Percentiles rank a stretch among this genome's conserved stretches.
phyloP scores from a whole-genome alignment of 2,888 invertebrate genomes.

The Leptinotarsa peninsularis region DNA sequence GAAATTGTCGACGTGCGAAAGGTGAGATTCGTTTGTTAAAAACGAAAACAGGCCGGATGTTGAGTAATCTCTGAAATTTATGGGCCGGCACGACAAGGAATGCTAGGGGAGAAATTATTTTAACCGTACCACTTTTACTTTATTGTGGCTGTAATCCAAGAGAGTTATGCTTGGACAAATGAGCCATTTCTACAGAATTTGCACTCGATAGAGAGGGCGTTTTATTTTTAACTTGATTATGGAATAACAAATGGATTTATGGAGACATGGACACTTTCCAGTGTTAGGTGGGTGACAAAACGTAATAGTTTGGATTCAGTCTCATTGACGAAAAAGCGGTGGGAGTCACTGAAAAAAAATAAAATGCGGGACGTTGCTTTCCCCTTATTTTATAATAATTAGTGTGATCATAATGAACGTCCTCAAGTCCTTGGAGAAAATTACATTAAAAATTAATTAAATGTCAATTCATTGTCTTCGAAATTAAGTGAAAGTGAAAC shows the following conservation, averaged over 20 bases:
- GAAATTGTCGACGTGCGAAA: constrained; percentile 49
- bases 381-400: too few relatives aligned
- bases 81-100: constrained; percentile 38
- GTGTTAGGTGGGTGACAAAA: background rate
- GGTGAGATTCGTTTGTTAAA: constrained; percentile 49
- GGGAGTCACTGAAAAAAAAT: background rate
- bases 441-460: too few relatives aligned
- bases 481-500: too few relatives aligned
- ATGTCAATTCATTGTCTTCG: too few relatives aligned
- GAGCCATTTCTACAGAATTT: background rate
- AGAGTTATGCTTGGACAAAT: background rate
- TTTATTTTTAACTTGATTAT: constrained; percentile 6
- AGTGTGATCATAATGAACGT: too few relatives aligned
- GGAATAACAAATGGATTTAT: background rate
- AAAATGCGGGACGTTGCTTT: background rate
- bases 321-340: background rate
- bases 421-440: too few relatives aligned
- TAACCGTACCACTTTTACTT: constrained; percentile 30
- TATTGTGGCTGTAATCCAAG: constrained; percentile 18
- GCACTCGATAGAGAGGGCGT: background rate
- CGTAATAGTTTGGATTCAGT: background rate
- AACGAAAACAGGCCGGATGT: constrained; percentile 44
- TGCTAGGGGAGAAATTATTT: constrained; percentile 37
- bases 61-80: constrained; percentile 47
- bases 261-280: background rate